Percentiles rank a stretch among this genome's conserved stretches.
Evolutionary conservation across 2,113 vertebrate genomes (phyloP).

Genomic region (Muntiacus muntjak): DNA sequence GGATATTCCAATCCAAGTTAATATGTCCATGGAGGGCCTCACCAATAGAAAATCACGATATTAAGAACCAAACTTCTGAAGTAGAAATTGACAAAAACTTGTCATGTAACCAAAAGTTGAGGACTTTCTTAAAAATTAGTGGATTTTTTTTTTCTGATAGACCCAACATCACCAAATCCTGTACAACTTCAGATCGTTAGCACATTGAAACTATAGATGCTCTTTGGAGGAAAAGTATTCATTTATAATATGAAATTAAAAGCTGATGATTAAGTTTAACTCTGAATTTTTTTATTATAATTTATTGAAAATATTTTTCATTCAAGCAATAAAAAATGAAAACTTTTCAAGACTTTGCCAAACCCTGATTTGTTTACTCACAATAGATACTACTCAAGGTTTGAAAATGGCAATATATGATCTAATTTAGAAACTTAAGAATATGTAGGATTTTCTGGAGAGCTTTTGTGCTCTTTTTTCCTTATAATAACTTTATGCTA

Average conservation of each 20-base stretch:
- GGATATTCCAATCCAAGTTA: background rate
- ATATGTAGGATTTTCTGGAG: background rate
- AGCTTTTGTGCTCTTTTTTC: slow-evolving; percentile 1
- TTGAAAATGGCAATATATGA: background rate
- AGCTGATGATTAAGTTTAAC: background rate
- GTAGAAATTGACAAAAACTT: background rate
- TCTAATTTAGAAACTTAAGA: slow-evolving; percentile 18
- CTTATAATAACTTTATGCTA: slow-evolving; percentile 51
- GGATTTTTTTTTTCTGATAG: background rate
- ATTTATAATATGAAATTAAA: background rate
- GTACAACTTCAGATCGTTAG: background rate
- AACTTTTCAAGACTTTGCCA: background rate
- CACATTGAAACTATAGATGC: background rate
- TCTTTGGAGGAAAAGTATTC: background rate
- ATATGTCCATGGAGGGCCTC: background rate
- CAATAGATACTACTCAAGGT: background rate
- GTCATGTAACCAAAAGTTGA: background rate
- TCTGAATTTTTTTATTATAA: background rate
- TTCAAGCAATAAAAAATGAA: background rate
- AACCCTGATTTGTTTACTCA: background rate
- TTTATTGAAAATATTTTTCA: background rate
- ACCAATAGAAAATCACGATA: background rate
- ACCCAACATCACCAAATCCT: background rate
- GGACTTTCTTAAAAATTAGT: background rate
- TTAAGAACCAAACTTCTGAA: background rate